Evolutionary conservation across 2,888 invertebrate species (phyloP).

Genomic region (Ophion obscuratus): DNA sequence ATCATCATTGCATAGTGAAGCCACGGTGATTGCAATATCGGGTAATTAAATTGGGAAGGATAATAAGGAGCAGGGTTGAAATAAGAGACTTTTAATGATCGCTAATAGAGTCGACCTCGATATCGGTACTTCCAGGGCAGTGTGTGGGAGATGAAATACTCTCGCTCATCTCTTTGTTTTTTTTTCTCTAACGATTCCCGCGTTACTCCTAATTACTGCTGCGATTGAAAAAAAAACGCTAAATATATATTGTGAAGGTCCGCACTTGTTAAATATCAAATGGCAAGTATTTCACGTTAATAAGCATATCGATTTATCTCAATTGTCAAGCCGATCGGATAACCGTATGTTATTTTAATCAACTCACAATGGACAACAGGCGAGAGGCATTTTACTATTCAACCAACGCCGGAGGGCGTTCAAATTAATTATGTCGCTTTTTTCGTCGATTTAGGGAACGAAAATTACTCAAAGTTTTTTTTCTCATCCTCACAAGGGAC

Average conservation of each 20-base stretch:
- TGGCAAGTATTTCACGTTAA: constrained; percentile 26
- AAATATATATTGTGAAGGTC: constrained; percentile 33
- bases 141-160: constrained; percentile 13
- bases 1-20: constrained; percentile 25
- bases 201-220: constrained; percentile 43
- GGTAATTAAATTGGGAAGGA: constrained; percentile 19
- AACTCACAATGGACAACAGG: not conserved
- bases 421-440: no score
- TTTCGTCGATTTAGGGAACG: no score
- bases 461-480: no score
- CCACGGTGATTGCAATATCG: constrained; percentile 40
- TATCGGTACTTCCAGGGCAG: constrained; percentile 12
- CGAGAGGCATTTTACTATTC: no score
- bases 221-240: constrained; percentile 49
- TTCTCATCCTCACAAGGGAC: no score
- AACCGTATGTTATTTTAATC: constrained; percentile 3
- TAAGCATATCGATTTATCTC: constrained; percentile 51
- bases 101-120: constrained; percentile 64
- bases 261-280: constrained; percentile 21
- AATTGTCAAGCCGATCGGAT: constrained; percentile 32
- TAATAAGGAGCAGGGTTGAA: constrained; percentile 25
- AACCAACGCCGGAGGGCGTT: no score
- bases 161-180: not conserved
- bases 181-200: constrained; percentile 2
- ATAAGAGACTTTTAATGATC: constrained; percentile 63